Conservation (phyloP, 2,888 invertebrate species). For the Fissipunctia ypsillon region DNA sequence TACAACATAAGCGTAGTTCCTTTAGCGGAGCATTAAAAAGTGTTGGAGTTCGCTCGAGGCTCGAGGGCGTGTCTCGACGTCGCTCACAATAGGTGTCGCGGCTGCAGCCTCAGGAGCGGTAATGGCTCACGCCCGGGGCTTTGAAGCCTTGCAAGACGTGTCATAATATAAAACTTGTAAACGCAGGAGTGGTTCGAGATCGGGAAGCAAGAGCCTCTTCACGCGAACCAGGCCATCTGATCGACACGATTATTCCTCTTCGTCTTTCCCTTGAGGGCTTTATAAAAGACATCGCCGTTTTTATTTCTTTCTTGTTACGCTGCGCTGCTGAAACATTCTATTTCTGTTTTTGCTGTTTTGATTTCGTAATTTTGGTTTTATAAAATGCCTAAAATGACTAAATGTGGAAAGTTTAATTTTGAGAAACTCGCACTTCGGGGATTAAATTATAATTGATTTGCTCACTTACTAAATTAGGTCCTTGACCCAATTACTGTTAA, state of each 20-base stretch:
- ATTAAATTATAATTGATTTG: not conserved
- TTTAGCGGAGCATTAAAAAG: slow-evolving; percentile 9
- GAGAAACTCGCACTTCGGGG: not conserved
- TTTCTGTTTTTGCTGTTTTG: slow-evolving; percentile 17
- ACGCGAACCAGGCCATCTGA: slow-evolving; percentile 79
- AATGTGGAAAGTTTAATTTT: not conserved
- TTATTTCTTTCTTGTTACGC: slow-evolving; percentile 53
- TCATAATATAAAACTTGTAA: slow-evolving; percentile 75
- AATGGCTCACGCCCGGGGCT: slow-evolving; percentile 54
- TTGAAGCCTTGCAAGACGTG: slow-evolving; percentile 73
- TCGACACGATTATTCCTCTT: slow-evolving; percentile 71
- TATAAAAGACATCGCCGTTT: slow-evolving; percentile 61
- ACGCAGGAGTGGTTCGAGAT: slow-evolving; percentile 72
- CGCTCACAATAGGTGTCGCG: slow-evolving; percentile 37
- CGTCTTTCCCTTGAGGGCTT: slow-evolving; percentile 54
- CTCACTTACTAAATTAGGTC: not conserved
- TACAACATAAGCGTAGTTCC: slow-evolving; percentile 4
- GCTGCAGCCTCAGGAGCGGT: slow-evolving; percentile 28
- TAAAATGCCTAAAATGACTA: not conserved
- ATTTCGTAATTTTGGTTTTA: slow-evolving; percentile 7
- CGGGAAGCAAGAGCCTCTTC: slow-evolving; percentile 73
- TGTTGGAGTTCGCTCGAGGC: slow-evolving; percentile 11
- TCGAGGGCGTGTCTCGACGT: slow-evolving; percentile 14
- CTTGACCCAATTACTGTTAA: not conserved
- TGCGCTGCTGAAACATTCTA: slow-evolving; percentile 49